Base-by-base conservation (phyloP, 2,888 invertebrate species). In the Cylindroiulus punctatus region DNA sequence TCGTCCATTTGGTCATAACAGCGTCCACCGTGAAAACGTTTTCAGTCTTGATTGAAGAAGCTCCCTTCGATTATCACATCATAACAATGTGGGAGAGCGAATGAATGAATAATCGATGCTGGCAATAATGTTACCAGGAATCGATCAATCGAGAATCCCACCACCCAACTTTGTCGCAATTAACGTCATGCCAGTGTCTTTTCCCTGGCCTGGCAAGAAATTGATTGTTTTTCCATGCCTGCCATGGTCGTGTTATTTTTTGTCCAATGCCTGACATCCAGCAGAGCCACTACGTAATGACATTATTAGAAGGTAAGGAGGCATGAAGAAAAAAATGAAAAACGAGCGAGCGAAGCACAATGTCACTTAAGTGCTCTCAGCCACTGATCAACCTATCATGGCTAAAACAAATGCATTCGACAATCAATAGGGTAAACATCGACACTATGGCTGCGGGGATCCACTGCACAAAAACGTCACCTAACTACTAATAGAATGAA, bases 21-120 rank as follows among this genome's bases (percentile, higher is more conserved):
- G n/a, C n/a, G 52, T 52, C 52, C 52, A 52, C 19, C 17, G n/a
- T n/a, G 5, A 2, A 52, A 52, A n/a, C 52, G 52, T 52, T 52
- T 52, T 52, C 4, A 52, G 52, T 19, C 52, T 52, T 52, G 52
- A 52, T 52, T 52, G 52, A 52, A 52, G 17, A 17, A 52, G 52
- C 52, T n/a, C 52, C 52, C 52, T 52, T 52, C 52, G 52, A 52
- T 52, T 52, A 52, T 52, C 52, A 52, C 52, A 52, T 52, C 52
- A 52, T 52, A 52, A 52, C 52, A 52, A 52, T n/a, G 52, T n/a
- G 52, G 52, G 52, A 52, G 52, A n/a, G 52, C 52, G 52, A 52
- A 52, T 52, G 52, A 52, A 52, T 52, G 52, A 52, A 52, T 52
- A 52, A 52, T 52, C 52, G 52, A 52, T 52, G 52, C 52, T 52